Base-by-base conservation (phyloP, 2,797 vertebrate genomes). In the Enteromius mattozi region DNA sequence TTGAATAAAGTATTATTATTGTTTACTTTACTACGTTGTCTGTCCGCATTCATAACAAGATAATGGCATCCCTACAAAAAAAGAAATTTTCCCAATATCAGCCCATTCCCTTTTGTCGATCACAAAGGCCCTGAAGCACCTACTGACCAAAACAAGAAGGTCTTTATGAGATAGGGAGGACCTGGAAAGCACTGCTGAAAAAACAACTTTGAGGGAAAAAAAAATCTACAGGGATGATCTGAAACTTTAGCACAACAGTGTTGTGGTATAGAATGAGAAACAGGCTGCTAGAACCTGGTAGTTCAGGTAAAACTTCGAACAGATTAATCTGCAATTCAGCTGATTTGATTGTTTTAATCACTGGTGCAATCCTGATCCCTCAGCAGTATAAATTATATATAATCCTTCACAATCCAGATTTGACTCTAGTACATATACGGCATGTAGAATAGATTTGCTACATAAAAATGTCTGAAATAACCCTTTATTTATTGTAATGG, bases 201-300 rank as follows among this genome's bases (percentile, higher is more conserved):
- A 75, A 49, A 40, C 14, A 21, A 54, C 47, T 33, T 51, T 54
- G 7, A 21, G 42, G 70, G 16, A 19, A 12, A 3, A 19, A 19
- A 19, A n/a, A n/a, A 49, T 45, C 9, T 6, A 51, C 72, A 21
- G 45, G 30, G 30, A 75, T 21, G 30, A 51, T 54, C 45, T 51
- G 72, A 51, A 75, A 33, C 17, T 75, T 72, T 3, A 35, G 45
- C 10, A 54, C 14, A 75, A 47, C 24, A 35, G 30, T 33, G 12
- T 17, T 54, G 27, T 75, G 27, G 47, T 51, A 51, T 24, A 75
- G 14, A 75, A 75, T 49, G 16, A 75, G 45, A 75, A 51, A 54
- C 3, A 33, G 14, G 17, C 27, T 74, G 42, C 61, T 63, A 61
- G 10, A 61, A 30, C 42, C 70, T 24, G 12, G 14, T 16, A 51